phyloP scores from a whole-genome alignment of 1,140 invertebrate species.

The Drosophila subobscura region DNA sequence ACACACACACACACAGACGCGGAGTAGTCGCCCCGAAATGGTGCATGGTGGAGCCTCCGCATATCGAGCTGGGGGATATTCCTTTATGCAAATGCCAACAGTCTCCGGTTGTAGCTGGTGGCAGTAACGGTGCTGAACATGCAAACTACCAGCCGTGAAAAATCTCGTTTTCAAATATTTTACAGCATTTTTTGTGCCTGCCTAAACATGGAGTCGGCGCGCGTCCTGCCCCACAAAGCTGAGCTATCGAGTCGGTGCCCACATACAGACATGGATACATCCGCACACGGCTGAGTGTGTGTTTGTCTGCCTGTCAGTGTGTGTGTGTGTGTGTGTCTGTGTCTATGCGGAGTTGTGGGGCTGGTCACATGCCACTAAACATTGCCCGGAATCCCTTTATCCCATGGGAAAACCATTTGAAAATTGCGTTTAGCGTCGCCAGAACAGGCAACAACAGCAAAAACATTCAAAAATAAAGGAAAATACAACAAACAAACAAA shows the following conservation, averaged over 20 bases:
- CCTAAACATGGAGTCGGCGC: constrained; percentile 47
- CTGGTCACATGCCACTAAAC: constrained; percentile 69
- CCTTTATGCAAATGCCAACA: constrained; percentile 67
- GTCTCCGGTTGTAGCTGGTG: constrained; percentile 29
- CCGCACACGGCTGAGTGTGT: neutral
- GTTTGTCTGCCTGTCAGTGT: constrained; percentile 4
- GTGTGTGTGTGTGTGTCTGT: constrained; percentile 16
- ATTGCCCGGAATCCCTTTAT: constrained; percentile 18
- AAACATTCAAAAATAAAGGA: constrained; percentile 40
- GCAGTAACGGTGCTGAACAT: constrained; percentile 75
- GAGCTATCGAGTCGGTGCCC: neutral
- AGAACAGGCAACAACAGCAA: constrained; percentile 14
- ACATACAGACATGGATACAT: neutral
- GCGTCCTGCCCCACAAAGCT: neutral
- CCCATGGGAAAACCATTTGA: constrained; percentile 58
- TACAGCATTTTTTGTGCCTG: constrained; percentile 76
- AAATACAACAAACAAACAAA: constrained; percentile 10
- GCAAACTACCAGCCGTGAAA: constrained; percentile 81
- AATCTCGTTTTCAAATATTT: constrained; percentile 81
- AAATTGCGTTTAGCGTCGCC: constrained; percentile 59
- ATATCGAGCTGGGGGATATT: constrained; percentile 26
- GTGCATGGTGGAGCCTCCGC: no score
- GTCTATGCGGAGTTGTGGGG: constrained; percentile 22
- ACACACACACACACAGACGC: neutral
- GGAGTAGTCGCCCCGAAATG: neutral